These are phyloP conservation scores for Heterodera filipjevi DNA, from an alignment of 2,888 invertebrate species.

Conservation along the genomic window DNA sequence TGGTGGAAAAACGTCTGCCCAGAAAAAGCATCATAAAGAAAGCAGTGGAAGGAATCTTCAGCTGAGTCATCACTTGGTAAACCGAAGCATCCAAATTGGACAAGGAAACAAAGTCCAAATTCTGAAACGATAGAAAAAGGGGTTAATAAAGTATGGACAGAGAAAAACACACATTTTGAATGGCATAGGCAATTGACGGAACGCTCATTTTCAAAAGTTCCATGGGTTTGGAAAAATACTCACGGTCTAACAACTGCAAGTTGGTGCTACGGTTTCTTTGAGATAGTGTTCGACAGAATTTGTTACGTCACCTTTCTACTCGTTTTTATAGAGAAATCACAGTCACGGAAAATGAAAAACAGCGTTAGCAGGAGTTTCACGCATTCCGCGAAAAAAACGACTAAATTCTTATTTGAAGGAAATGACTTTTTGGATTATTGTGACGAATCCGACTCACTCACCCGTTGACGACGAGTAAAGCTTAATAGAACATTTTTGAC, in stretches of 20 bases:
- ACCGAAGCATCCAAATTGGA: constrained; percentile 65
- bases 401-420: constrained; percentile 44
- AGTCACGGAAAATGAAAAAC: constrained; percentile 51
- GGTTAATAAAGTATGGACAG: not conserved
- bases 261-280: not conserved
- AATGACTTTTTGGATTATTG: constrained; percentile 41
- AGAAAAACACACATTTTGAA: constrained; percentile 54
- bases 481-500: constrained; percentile 17
- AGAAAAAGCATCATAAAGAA: constrained; percentile 65
- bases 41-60: constrained; percentile 66
- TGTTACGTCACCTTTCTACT: constrained; percentile 25
- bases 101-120: constrained; percentile 65
- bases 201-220: constrained; percentile 65
- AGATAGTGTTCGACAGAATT: not conserved
- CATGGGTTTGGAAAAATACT: constrained; percentile 59
- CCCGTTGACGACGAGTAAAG: constrained; percentile 32
- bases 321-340: constrained; percentile 36
- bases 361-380: constrained; percentile 57
- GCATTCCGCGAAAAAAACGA: constrained; percentile 61
- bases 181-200: constrained; percentile 64
- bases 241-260: constrained; percentile 47
- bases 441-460: not conserved
- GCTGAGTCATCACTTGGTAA: constrained; percentile 65
- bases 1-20: constrained; percentile 60
- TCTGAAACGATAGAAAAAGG: constrained; percentile 32